A percentile compares a stretch with the other conserved stretches of the same genome.
Evolutionary conservation across 2,797 vertebrate species (phyloP).

Genomic region (Rhodeus uyekii): DNA sequence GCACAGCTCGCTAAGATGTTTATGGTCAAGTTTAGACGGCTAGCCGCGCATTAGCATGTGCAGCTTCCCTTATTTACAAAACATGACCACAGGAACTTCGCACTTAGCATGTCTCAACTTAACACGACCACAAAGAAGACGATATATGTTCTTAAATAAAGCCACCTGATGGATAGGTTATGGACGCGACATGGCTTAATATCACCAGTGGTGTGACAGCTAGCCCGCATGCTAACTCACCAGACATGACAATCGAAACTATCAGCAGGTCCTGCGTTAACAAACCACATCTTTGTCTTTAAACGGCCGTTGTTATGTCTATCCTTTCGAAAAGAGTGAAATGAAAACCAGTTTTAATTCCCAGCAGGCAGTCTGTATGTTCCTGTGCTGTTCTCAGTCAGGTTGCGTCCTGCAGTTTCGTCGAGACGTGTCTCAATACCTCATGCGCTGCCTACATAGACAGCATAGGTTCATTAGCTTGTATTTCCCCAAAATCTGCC

Average conservation of each 20-base stretch:
- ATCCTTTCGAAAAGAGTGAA: not conserved
- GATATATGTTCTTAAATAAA: not conserved
- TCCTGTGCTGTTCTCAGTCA: slow-evolving; percentile 16
- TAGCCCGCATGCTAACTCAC: slow-evolving; percentile 42
- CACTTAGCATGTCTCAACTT: not conserved
- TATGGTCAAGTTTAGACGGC: slow-evolving; percentile 20
- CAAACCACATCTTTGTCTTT: not conserved
- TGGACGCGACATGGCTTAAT: not conserved
- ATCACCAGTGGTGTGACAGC: slow-evolving; percentile 27
- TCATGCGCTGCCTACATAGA: not conserved
- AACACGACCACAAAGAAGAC: not conserved
- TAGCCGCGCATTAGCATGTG: slow-evolving; percentile 32
- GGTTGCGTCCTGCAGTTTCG: not conserved
- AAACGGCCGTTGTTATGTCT: not conserved
- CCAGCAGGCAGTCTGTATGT: not conserved
- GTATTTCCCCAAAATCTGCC: not conserved
- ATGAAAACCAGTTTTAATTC: not conserved
- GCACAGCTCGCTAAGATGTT: slow-evolving; percentile 18
- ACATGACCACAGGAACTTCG: slow-evolving; percentile 1
- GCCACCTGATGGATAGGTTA: not conserved
- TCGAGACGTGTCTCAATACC: not conserved
- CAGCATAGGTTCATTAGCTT: not conserved
- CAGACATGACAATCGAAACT: not conserved
- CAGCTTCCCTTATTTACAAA: slow-evolving; percentile 15
- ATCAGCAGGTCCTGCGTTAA: not conserved